Percentiles rank a stretch among this genome's conserved stretches.
These are phyloP conservation scores for Pollenia amentaria DNA, from an alignment of 2,888 invertebrate genomes.

Conservation along the genomic window DNA sequence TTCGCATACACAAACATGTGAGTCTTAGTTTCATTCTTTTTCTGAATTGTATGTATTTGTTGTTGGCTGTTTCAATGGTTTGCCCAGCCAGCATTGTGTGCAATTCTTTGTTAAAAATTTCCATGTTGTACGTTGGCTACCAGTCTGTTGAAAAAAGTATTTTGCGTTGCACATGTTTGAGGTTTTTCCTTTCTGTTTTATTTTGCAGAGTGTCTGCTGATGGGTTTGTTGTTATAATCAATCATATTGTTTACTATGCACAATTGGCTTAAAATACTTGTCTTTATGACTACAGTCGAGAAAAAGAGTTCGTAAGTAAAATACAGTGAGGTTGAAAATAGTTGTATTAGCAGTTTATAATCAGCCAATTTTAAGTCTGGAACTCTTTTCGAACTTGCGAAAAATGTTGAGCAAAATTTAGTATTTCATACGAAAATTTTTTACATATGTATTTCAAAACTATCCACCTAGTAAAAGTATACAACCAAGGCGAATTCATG, in stretches of 20 bases:
- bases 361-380: neutral
- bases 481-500: too few species aligned
- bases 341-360: neutral
- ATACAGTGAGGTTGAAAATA: neutral
- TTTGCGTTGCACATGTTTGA: slow-evolving; percentile 63
- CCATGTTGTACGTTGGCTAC: slow-evolving; percentile 13
- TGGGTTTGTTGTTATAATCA: slow-evolving; percentile 70
- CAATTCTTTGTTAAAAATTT: slow-evolving; percentile 22
- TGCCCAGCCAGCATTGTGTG: slow-evolving; percentile 36
- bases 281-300: slow-evolving; percentile 44
- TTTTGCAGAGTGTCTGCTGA: slow-evolving; percentile 42
- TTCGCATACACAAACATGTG: slow-evolving; percentile 28
- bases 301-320: slow-evolving; percentile 19
- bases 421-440: too few species aligned
- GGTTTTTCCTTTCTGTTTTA: neutral
- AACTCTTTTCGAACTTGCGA: too few species aligned
- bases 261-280: slow-evolving; percentile 69
- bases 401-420: too few species aligned
- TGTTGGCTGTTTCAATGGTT: neutral
- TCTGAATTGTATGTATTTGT: slow-evolving; percentile 15
- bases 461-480: too few species aligned
- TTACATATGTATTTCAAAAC: too few species aligned
- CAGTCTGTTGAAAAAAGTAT: slow-evolving; percentile 36
- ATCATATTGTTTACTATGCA: slow-evolving; percentile 73
- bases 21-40: slow-evolving; percentile 20